A percentile compares a stretch with the other conserved stretches of the same genome.
Conservation (phyloP, 2,113 vertebrate genomes). For the Oncorhynchus nerka region DNA sequence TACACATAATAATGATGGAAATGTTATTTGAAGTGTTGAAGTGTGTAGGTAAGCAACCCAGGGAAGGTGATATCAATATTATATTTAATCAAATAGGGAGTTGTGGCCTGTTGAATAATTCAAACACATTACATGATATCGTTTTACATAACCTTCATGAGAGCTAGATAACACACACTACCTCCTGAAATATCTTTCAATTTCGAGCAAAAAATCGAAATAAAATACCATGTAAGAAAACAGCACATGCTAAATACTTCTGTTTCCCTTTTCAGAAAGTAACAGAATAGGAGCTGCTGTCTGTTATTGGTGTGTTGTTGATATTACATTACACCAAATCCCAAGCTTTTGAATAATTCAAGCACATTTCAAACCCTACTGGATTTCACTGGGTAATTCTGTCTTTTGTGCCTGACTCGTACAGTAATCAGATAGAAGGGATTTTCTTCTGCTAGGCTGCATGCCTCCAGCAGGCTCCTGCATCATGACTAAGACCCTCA, state of each 20-base stretch:
- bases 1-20: not conserved
- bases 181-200: conserved; percentile 11
- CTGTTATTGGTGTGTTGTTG: conserved; percentile 8
- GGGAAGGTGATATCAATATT: conserved; percentile 10
- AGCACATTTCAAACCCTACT: conserved; percentile 28
- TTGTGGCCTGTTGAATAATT: conserved; percentile 41
- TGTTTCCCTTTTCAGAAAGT: conserved; percentile 15
- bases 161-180: not conserved
- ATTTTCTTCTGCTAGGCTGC: conserved; percentile 11
- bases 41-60: not conserved
- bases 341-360: conserved; percentile 55
- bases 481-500: conserved; percentile 32
- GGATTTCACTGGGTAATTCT: conserved; percentile 45
- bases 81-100: conserved; percentile 18
- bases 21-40: not conserved
- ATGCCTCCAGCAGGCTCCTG: conserved; percentile 21
- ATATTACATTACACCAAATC: conserved; percentile 30
- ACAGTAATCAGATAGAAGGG: conserved; percentile 42
- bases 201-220: not conserved
- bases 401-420: conserved; percentile 44
- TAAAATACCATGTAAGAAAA: conserved; percentile 7
- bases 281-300: conserved; percentile 7
- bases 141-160: conserved; percentile 29
- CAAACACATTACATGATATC: conserved; percentile 23
- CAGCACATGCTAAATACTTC: not conserved